Base-by-base conservation (phyloP, 2,797 vertebrate species). In the Sebastes nivosus region DNA sequence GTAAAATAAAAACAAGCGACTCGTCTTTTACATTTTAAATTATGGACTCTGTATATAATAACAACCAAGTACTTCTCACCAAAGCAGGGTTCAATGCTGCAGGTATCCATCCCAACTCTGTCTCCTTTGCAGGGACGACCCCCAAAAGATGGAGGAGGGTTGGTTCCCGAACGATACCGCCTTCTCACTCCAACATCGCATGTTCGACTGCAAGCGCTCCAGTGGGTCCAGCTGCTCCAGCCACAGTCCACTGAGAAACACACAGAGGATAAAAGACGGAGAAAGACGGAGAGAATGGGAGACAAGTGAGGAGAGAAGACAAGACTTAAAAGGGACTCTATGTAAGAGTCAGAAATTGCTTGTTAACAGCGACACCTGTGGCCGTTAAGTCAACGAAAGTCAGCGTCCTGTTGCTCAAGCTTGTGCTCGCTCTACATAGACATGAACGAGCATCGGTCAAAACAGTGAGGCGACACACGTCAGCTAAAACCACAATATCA, bases 211-310 rank as follows among this genome's bases (percentile, higher is more conserved):
- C 97, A 98, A 4, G 83, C 13, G 20, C 96, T 97, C 97, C 97
- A 98, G 0, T 85, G 79, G 0, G 96, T 97, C 97, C 97, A 98
- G 59, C 88, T 91, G 82, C 96, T 97, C 97, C 97, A 98, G 70
- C 96, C 95, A 72, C 97, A 98, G 93, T 97, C 93, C 90, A 96
- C 97, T 98, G 92, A 32, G 24, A 63, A 8, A 64, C 25, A 30
- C 30, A 81, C 6, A 34, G 4, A 50, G 25, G 1, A 63, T 8
- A 11, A 6, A 46, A 61, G 14, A 32, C 2, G n/a, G 24, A 71
- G 11, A 54, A n/a, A 64, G 14, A 30, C 1, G 4, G 7, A 71
- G 6, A 25, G 0, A 25, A 25, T 11, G 11, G 11, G n/a, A 52
- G 5, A 67, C 10, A 27, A 54, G 32, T 14, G 8, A 42, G 4